Evolutionary conservation across 2,797 vertebrate genomes (phyloP).

Genomic region (Paguma larvata): DNA sequence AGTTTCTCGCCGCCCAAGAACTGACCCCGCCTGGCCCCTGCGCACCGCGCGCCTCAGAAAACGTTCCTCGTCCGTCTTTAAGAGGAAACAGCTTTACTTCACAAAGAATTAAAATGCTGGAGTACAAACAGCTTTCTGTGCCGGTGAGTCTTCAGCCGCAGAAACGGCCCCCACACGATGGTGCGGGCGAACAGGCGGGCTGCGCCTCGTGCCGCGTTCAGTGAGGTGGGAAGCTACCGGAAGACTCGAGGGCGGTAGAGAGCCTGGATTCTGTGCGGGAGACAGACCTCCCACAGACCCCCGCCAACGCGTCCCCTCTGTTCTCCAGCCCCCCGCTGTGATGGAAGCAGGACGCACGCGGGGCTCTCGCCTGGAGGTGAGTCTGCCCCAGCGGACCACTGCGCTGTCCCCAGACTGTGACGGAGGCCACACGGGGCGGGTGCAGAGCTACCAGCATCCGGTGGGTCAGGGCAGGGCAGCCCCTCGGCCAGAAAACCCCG

Average conservation of each 20-base stretch:
- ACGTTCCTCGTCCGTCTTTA: not conserved
- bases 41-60: not conserved
- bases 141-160: rapidly evolving
- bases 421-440: too few species aligned
- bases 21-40: not conserved
- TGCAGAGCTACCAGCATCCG: too few species aligned
- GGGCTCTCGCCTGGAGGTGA: too few species aligned
- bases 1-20: not conserved
- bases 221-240: not conserved
- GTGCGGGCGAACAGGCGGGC: not conserved
- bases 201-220: rapidly evolving
- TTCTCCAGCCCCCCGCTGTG: too few species aligned
- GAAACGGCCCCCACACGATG: too few species aligned
- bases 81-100: not conserved
- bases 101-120: not conserved
- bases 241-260: too few species aligned
- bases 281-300: too few species aligned
- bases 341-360: too few species aligned
- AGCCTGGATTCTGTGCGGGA: too few species aligned
- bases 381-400: not conserved
- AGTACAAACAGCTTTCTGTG: not conserved
- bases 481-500: not conserved
- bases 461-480: rapidly evolving
- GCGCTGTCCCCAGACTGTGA: not conserved
- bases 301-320: too few species aligned